These are phyloP conservation scores for Phortica variegata DNA, from an alignment of 1,140 invertebrate species.

Conservation along the genomic window DNA sequence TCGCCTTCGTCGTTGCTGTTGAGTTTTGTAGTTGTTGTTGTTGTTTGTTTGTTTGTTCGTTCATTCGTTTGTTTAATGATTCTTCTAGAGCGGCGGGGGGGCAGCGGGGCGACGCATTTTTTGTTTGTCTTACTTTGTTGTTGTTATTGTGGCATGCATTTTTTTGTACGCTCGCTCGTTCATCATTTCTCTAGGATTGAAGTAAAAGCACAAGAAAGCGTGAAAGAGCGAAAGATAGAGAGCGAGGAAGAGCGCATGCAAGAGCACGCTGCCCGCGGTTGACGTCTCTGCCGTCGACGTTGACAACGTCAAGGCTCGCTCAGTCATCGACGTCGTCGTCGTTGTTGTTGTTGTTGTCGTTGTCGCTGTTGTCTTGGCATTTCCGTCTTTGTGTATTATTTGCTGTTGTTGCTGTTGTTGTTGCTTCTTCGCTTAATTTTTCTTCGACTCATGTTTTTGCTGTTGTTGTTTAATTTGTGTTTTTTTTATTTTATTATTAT, in stretches of 20 bases:
- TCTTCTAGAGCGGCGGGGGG: not conserved
- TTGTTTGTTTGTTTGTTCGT: conserved; percentile 39
- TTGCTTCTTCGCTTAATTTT: conserved; percentile 8
- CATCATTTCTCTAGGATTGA: conserved; percentile 35
- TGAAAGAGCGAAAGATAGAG: no score
- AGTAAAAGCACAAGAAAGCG: no score
- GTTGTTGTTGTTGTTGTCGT: not conserved
- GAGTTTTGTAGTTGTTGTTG: conserved; percentile 39
- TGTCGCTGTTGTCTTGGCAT: conserved; percentile 27
- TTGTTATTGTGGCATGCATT: conserved; percentile 38
- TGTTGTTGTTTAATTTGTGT: not conserved
- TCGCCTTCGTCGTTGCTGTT: conserved; percentile 25
- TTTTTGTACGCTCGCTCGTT: conserved; percentile 44
- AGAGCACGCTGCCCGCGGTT: no score
- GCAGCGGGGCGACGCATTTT: conserved; percentile 21
- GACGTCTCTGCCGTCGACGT: no score
- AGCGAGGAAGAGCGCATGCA: no score
- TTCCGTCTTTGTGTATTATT: conserved; percentile 48
- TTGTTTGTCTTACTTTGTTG: conserved; percentile 49
- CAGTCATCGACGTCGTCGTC: conserved; percentile 8
- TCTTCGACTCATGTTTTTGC: not conserved
- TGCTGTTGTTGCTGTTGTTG: conserved; percentile 24
- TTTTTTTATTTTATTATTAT: not conserved
- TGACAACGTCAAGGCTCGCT: no score
- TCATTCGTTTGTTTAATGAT: conserved; percentile 18